Evolutionary conservation across 2,797 vertebrate species (phyloP), one percentile per base, ranked within the genome.

Genomic region (Sebastolobus altivelis): DNA sequence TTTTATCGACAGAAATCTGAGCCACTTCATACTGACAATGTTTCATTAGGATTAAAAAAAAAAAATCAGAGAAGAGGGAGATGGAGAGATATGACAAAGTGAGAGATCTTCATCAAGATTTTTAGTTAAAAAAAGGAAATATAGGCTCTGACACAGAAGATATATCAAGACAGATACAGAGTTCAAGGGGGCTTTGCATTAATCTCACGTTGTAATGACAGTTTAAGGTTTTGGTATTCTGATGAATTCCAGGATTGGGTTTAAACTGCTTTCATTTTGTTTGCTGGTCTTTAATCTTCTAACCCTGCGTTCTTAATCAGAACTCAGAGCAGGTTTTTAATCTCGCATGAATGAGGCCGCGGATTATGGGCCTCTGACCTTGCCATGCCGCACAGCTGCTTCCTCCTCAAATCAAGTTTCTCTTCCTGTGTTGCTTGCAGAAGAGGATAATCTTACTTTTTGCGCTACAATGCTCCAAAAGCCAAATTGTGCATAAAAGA

Each of bases 231-330:
- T 95, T 94, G 94, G 94, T 93, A 89, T 92, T 95, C 95, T 97
- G 97, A 98, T 98, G 97, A 98, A 96, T 97, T 97, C 94, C 73
- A 96, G 96, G 97, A 98, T 97, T 97, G 96, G 93, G 94, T 82
- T 96, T 95, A 97, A 97, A 97, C 95, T 96, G 96, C 95, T 97
- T 97, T 97, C 96, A 98, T 99, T 97, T 98, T 95, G 94, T 95
- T 96, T 84, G 94, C 92, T 87, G 88, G 92, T 93, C 93, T 97
- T 97, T 98, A 98, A 99, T 98, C 97, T 97, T 95, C 95, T 96
- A 96, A 97, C 96, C 96, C 96, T 95, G 95, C 89, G 83, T 96
- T 97, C 96, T 98, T 98, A 98, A 98, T 99, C 96, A 97, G 93
- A 97, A 97, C 94, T 95, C 95, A 65, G 90, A 96, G 95, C 88